Evolutionary conservation across 2,888 invertebrate species (phyloP).

Genomic region (Dione juno): DNA sequence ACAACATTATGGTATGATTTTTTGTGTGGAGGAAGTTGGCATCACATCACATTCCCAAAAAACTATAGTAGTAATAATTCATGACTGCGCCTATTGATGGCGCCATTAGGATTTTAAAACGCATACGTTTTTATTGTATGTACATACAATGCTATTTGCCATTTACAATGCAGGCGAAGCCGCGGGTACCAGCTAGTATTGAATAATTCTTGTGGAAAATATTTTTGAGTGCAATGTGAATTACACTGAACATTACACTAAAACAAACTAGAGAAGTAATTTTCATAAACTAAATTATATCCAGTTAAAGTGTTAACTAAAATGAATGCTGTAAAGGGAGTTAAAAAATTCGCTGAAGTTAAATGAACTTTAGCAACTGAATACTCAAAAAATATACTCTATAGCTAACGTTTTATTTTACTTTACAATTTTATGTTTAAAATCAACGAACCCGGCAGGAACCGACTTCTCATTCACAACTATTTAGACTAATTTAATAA

Average conservation of each 20-base stretch:
- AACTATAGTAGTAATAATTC: too few species aligned
- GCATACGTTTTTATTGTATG: too few species aligned
- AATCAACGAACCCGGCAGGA: conserved; percentile 3
- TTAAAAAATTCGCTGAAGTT: conserved; percentile 5
- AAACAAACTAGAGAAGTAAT: neutral
- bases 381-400: conserved; percentile 8
- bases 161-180: too few species aligned
- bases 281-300: conserved; percentile 10
- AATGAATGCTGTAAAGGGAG: conserved; percentile 2
- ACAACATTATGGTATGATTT: too few species aligned
- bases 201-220: neutral
- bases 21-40: too few species aligned
- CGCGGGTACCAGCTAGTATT: too few species aligned
- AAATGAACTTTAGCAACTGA: conserved; percentile 11
- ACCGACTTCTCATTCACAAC: neutral
- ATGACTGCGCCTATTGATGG: too few species aligned
- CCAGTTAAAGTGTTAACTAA: conserved; percentile 6
- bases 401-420: conserved; percentile 10
- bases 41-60: too few species aligned
- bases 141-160: too few species aligned
- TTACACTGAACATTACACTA: too few species aligned
- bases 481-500: neutral
- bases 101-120: too few species aligned
- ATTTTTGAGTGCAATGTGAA: neutral
- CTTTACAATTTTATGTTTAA: conserved; percentile 5